Conservation (phyloP, 2,888 invertebrate species). For the Euplexia lucipara region DNA sequence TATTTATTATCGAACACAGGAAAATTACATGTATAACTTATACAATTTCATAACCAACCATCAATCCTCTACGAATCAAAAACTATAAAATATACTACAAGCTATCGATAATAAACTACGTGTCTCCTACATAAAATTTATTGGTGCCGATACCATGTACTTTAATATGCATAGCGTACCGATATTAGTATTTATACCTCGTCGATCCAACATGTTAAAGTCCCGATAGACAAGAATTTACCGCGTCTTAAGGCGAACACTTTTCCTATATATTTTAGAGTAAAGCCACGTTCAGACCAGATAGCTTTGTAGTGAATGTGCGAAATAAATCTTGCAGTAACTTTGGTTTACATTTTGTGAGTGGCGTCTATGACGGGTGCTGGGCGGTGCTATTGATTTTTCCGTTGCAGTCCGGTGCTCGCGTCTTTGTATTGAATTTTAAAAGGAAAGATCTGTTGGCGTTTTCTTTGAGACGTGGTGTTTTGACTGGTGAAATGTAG, state of each 20-base stretch:
- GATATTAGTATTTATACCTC: slow-evolving; percentile 58
- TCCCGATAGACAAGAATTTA: slow-evolving; percentile 66
- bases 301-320: slow-evolving; percentile 51
- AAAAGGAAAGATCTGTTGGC: slow-evolving; percentile 7
- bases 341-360: slow-evolving; percentile 50
- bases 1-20: too few species aligned
- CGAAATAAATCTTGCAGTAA: slow-evolving; percentile 52
- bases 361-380: slow-evolving; percentile 47
- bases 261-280: slow-evolving; percentile 53
- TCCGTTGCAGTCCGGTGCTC: slow-evolving; percentile 35
- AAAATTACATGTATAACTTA: too few species aligned
- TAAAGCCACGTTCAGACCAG: slow-evolving; percentile 40
- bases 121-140: slow-evolving; percentile 41
- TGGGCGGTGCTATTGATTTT: slow-evolving; percentile 47
- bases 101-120: slow-evolving; percentile 34
- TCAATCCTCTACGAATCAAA: slow-evolving; percentile 4
- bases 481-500: slow-evolving; percentile 4
- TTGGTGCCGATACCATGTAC: slow-evolving; percentile 34
- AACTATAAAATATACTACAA: slow-evolving; percentile 41
- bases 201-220: slow-evolving; percentile 59
- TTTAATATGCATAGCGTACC: slow-evolving; percentile 50
- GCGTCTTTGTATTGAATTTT: slow-evolving; percentile 29
- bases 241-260: slow-evolving; percentile 55
- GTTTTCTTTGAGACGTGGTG: slow-evolving; percentile 12
- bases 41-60: slow-evolving; percentile 4